These are phyloP conservation scores for Listronotus oregonensis DNA, from an alignment of 1,140 invertebrate species.

Conservation along the genomic window DNA sequence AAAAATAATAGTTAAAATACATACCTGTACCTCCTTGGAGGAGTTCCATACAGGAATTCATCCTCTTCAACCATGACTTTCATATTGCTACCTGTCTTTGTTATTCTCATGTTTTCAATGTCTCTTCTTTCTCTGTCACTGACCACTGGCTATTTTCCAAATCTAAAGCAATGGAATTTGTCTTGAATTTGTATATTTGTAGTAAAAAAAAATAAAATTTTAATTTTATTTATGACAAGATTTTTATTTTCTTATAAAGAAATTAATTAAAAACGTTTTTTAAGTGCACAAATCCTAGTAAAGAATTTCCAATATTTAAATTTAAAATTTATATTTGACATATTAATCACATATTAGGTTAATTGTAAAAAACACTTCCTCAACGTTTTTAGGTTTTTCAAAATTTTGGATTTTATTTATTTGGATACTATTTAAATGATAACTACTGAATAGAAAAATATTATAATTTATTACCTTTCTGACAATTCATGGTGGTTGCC, in stretches of 20 bases:
- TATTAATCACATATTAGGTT: no score
- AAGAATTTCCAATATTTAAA: no score
- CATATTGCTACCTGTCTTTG: slow-evolving; percentile 72
- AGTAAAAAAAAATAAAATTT: neutral
- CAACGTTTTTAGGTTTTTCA: neutral
- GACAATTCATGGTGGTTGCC: slow-evolving; percentile 66
- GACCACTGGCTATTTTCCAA: slow-evolving; percentile 90
- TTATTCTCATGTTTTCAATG: slow-evolving; percentile 83
- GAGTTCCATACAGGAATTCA: slow-evolving; percentile 56
- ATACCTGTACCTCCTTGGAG: slow-evolving; percentile 58
- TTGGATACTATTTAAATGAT: no score
- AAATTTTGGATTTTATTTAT: no score
- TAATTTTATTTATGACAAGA: no score
- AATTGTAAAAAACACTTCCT: no score
- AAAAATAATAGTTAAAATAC: neutral
- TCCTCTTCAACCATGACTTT: slow-evolving; percentile 76
- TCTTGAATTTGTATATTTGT: slow-evolving; percentile 5
- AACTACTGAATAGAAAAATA: neutral
- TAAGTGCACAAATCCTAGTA: no score
- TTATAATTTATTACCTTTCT: slow-evolving; percentile 59
- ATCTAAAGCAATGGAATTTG: slow-evolving; percentile 61
- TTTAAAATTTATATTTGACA: no score
- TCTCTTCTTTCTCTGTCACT: slow-evolving; percentile 76
- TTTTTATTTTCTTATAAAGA: no score
- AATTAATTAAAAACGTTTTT: no score